Conservation (phyloP, 1,140 invertebrate genomes). For the Apis laboriosa region DNA sequence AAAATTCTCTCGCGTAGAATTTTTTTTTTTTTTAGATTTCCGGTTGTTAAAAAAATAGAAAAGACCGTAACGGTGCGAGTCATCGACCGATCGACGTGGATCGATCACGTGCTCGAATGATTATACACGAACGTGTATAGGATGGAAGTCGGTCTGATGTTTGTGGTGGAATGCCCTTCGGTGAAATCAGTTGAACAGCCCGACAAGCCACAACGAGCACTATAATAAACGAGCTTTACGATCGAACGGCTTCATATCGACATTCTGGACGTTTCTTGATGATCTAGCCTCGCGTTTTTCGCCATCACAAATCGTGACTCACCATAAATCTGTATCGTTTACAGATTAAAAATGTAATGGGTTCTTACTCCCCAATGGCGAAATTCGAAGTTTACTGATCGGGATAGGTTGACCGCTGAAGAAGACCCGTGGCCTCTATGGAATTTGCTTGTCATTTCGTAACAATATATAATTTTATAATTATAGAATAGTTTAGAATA, state of each 20-base stretch:
- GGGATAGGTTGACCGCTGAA: not conserved
- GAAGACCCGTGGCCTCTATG: not conserved
- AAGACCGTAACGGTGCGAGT: constrained; percentile 13
- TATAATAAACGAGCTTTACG: constrained; percentile 49
- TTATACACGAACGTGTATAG: constrained; percentile 2
- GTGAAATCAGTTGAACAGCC: constrained; percentile 28
- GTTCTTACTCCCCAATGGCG: not conserved
- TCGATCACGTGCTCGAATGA: constrained; percentile 24
- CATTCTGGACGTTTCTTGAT: constrained; percentile 23
- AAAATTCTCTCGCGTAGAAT: not conserved
- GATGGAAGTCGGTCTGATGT: not conserved
- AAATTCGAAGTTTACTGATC: not conserved
- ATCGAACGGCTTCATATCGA: not conserved
- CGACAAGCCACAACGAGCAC: constrained; percentile 12
- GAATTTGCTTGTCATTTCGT: not conserved
- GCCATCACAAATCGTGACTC: constrained; percentile 8
- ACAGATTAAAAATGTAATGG: constrained; percentile 19
- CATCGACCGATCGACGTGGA: constrained; percentile 1
- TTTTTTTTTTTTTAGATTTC: not conserved
- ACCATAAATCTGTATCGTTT: constrained; percentile 9
- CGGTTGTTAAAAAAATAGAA: not conserved
- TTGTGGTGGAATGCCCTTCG: constrained; percentile 13
- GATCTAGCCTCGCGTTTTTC: constrained; percentile 11
- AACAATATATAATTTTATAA: not conserved
- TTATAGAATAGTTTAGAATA: no score